A percentile compares a stretch with the other conserved stretches of the same genome.
These are phyloP conservation scores for Rhopilema esculentum DNA, from an alignment of 30 jellyfish, hydroid and myxozoan genomes.

Conservation along the genomic window DNA sequence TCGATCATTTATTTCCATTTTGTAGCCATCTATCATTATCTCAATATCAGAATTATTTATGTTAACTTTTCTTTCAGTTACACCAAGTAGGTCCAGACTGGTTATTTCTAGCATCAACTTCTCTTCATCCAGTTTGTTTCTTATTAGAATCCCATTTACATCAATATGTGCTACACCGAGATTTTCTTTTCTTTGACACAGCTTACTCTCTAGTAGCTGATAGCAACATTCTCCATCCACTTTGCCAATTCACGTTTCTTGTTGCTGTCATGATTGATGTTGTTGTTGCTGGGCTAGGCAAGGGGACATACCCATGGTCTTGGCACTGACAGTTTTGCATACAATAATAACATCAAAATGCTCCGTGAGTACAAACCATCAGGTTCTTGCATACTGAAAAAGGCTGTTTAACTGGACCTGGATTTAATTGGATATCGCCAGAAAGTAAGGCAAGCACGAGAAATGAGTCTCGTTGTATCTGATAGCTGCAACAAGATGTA, in stretches of 20 bases:
- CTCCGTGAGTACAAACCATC: no score
- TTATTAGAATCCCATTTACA: conserved; percentile 54
- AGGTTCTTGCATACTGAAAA: no score
- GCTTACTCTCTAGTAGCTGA: conserved; percentile 44
- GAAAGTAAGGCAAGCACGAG: no score
- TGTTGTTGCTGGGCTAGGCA: conserved; percentile 37
- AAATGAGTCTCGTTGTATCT: no score
- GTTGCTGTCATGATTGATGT: conserved; percentile 22
- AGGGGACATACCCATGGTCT: conserved; percentile 56
- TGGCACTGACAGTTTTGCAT: conserved; percentile 29
- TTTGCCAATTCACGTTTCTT: conserved; percentile 45
- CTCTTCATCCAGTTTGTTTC: conserved; percentile 48
- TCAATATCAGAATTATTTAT: conserved; percentile 30
- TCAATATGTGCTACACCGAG: conserved; percentile 44
- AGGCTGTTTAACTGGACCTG: no score
- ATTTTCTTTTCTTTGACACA: conserved; percentile 46
- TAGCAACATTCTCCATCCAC: conserved; percentile 34
- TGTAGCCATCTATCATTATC: conserved; percentile 47
- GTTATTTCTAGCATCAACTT: conserved; percentile 42
- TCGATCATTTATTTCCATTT: conserved; percentile 51
- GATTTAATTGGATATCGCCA: no score
- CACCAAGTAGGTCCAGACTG: conserved; percentile 43
- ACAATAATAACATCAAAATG: no score
- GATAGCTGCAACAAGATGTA: no score
- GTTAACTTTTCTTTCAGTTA: conserved; percentile 39